Evolutionary conservation across 2,113 vertebrate genomes (phyloP), one percentile per base, ranked within the genome.

Genomic region (Cebidichthys violaceus): DNA sequence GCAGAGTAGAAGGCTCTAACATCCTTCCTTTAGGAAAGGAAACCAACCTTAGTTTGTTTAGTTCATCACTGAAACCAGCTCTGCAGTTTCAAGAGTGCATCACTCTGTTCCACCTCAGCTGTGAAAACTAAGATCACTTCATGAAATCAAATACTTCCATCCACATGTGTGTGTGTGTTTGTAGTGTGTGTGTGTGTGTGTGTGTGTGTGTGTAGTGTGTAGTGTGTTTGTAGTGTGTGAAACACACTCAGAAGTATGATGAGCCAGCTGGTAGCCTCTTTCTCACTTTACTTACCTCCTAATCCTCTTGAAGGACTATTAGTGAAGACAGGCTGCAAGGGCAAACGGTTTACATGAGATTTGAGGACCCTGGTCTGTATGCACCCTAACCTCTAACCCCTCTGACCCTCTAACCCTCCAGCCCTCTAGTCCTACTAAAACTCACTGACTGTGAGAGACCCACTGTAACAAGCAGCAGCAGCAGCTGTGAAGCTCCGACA

Each of bases 221-320:
- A n/a, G n/a, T n/a, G n/a, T n/a, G n/a, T n/a, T n/a, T n/a, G n/a
- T n/a, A n/a, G n/a, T n/a, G n/a, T n/a, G n/a, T n/a, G n/a, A n/a
- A n/a, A n/a, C n/a, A n/a, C n/a, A n/a, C n/a, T n/a, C n/a, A n/a
- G n/a, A n/a, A n/a, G n/a, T 37, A 72, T 45, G 47, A 90, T 78
- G 55, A 82, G 75, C 85, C 90, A 90, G 88, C 85, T 90, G 89
- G 86, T 71, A 54, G 81, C 76, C 75, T 83, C 29, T 85, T 82
- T 83, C 60, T 62, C 80, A 78, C 72, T 81, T 84, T 78, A 81
- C 90, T 85, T 78, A 79, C 77, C 62, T 2, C 11, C 77, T 89
- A 93, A 94, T 92, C 91, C 89, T 92, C 91, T 92, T 92, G 86
- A 47, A 31, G 71, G 74, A 29, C 85, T 86, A 84, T 83, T 86